These are phyloP conservation scores for Sylvilagus floridanus DNA, from an alignment of 2,797 vertebrate genomes.

Conservation along the genomic window DNA sequence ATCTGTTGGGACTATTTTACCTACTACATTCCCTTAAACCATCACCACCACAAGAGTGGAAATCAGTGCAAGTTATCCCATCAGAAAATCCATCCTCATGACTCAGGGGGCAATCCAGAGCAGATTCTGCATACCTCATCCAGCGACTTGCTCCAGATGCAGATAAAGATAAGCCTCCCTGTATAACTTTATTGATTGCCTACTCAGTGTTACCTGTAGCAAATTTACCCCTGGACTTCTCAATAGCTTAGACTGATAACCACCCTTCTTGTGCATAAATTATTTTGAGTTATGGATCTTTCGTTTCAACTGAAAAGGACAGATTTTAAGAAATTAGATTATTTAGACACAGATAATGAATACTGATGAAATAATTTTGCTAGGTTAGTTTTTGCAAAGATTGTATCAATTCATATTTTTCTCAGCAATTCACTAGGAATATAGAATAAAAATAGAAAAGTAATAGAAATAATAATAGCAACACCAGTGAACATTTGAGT, in stretches of 20 bases:
- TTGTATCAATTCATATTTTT: slow-evolving; percentile 32
- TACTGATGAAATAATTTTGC: background rate
- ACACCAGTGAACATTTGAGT: slow-evolving; percentile 31
- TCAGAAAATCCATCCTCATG: background rate
- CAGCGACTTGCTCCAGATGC: background rate
- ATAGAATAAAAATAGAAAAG: slow-evolving; percentile 26
- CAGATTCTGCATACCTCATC: background rate
- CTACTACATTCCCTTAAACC: background rate
- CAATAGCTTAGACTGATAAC: background rate
- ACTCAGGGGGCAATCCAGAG: background rate
- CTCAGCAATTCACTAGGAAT: background rate
- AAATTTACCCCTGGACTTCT: background rate
- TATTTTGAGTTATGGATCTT: background rate
- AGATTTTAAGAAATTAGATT: slow-evolving; percentile 29
- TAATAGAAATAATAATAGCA: background rate
- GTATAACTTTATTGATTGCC: background rate
- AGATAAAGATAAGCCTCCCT: background rate
- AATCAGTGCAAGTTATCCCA: background rate
- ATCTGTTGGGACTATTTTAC: background rate
- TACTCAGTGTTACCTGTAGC: background rate
- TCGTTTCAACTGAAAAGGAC: background rate
- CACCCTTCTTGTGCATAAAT: background rate
- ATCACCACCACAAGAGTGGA: background rate
- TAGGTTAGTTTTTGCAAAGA: slow-evolving; percentile 12
- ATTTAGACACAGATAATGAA: slow-evolving; percentile 33